Evolutionary conservation across 2,888 invertebrate species (phyloP).

Genomic region (Neoascia interrupta): DNA sequence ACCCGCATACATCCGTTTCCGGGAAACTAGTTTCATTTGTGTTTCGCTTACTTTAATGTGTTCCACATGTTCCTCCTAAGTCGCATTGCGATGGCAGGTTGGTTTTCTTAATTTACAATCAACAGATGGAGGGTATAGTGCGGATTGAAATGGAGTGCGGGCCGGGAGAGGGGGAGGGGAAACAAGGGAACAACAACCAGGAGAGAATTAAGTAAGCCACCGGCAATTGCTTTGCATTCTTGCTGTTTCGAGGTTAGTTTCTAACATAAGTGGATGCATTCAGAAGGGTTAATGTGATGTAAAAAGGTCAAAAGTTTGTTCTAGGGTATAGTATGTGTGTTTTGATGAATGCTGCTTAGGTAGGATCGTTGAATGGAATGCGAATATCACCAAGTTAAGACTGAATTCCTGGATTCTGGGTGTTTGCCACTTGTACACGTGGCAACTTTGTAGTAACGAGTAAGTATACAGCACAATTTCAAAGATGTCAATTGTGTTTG

Average conservation of each 20-base stretch:
- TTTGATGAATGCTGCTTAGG: too few relatives aligned
- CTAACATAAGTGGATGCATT: slow-evolving; percentile 37
- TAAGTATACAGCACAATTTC: too few relatives aligned
- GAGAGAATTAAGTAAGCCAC: slow-evolving; percentile 53
- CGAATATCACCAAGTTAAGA: too few relatives aligned
- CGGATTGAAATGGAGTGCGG: too few relatives aligned
- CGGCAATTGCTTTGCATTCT: slow-evolving; percentile 51
- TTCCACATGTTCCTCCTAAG: slow-evolving; percentile 47
- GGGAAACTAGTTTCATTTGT: slow-evolving; percentile 42
- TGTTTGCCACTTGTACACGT: too few relatives aligned
- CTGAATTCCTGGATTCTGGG: too few relatives aligned
- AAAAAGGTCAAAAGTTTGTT: too few relatives aligned
- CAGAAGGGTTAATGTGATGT: slow-evolving; percentile 53
- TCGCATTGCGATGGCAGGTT: slow-evolving; percentile 21
- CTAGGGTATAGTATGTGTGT: too few relatives aligned
- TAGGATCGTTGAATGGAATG: too few relatives aligned
- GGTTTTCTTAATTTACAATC: slow-evolving; percentile 27
- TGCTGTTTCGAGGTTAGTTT: slow-evolving; percentile 46
- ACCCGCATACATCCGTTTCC: slow-evolving; percentile 53
- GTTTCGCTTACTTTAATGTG: slow-evolving; percentile 53
- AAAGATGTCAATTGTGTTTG: too few relatives aligned
- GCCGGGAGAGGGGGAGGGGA: not conserved
- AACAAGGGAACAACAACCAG: slow-evolving; percentile 3
- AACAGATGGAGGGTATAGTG: not conserved
- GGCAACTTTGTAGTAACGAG: too few relatives aligned